phyloP scores from a whole-genome alignment of 2,888 invertebrate species.

The Chymomyza caudatula region DNA sequence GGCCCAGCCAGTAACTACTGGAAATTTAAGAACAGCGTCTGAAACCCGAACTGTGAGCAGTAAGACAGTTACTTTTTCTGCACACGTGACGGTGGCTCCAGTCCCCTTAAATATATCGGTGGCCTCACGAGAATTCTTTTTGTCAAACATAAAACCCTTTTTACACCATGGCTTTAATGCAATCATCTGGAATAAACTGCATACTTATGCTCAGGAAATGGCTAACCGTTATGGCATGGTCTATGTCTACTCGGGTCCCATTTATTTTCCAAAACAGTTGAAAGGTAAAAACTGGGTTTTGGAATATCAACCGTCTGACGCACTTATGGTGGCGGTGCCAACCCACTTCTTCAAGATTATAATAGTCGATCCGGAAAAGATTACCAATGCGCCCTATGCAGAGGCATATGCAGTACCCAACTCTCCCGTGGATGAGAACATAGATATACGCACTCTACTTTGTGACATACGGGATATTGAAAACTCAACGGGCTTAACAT shows the following conservation, averaged over 20 bases:
- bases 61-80: not conserved
- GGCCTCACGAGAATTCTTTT: slow-evolving; percentile 54
- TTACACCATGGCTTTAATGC: slow-evolving; percentile 46
- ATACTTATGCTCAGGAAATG: slow-evolving; percentile 42
- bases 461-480: slow-evolving; percentile 60
- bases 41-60: not conserved
- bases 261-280: slow-evolving; percentile 51
- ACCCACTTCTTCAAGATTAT: slow-evolving; percentile 59
- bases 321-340: slow-evolving; percentile 54
- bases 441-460: slow-evolving; percentile 39
- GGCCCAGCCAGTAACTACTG: not conserved
- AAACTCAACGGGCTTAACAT: slow-evolving; percentile 51
- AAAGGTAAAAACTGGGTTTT: slow-evolving; percentile 49
- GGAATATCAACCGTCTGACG: slow-evolving; percentile 55
- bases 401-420: slow-evolving; percentile 61
- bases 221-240: slow-evolving; percentile 34
- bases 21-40: not conserved
- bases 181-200: slow-evolving; percentile 44
- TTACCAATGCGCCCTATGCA: slow-evolving; percentile 49
- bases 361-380: slow-evolving; percentile 45
- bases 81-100: not conserved
- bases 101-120: slow-evolving; percentile 34
- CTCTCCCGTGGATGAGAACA: slow-evolving; percentile 29
- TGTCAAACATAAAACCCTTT: slow-evolving; percentile 61
- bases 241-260: slow-evolving; percentile 59